These are phyloP conservation scores for Diadegma fenestrale DNA, from an alignment of 2,888 invertebrate species.

Conservation along the genomic window DNA sequence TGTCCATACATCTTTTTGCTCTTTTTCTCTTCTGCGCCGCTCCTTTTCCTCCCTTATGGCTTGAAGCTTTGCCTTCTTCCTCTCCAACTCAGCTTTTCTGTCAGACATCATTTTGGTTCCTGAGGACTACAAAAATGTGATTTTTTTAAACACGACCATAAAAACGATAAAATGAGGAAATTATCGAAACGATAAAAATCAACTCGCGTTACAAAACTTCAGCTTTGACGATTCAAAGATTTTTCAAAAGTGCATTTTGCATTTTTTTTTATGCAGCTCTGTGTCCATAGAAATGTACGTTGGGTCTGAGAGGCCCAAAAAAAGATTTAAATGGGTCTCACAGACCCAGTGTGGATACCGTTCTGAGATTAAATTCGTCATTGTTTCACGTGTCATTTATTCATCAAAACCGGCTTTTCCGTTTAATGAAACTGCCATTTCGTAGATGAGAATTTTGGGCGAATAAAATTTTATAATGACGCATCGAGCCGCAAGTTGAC, in stretches of 20 bases:
- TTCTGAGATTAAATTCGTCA: neutral
- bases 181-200: too few species aligned
- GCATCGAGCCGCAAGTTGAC: neutral
- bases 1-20: constrained; percentile 92
- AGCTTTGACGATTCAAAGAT: neutral
- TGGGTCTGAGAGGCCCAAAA: neutral
- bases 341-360: neutral
- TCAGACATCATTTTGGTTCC: constrained; percentile 89
- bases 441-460: neutral
- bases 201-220: neutral
- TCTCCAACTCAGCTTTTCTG: constrained; percentile 96
- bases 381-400: neutral
- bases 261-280: too few species aligned
- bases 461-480: constrained; percentile 7
- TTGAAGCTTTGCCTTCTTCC: constrained; percentile 96
- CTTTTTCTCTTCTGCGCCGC: constrained; percentile 93
- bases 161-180: too few species aligned
- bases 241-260: too few species aligned
- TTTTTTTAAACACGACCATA: neutral
- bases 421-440: neutral
- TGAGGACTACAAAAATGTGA: constrained; percentile 31
- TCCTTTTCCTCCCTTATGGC: constrained; percentile 96
- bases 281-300: neutral
- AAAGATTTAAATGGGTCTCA: neutral
- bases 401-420: neutral